Evolutionary conservation across 2,888 invertebrate species (phyloP), one percentile per base, ranked within the genome.

Genomic region (Lampropteryx suffumata): DNA sequence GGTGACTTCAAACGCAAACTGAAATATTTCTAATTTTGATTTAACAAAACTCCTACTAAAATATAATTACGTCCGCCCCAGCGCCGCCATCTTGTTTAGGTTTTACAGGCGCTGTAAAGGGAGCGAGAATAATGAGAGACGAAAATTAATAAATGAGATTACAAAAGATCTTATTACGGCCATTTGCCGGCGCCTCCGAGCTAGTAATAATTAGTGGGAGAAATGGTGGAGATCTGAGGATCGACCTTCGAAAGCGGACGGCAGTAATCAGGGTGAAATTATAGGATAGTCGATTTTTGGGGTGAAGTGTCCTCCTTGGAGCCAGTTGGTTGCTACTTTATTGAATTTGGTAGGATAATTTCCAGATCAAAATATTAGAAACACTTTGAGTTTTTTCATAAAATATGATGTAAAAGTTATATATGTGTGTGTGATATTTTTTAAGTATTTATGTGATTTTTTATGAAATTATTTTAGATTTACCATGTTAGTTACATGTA

Each of bases 131-230:
- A 67, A 73, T 69, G 71, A 64, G 79, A 81, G 64, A 60, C 63
- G 67, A 73, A 71, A 68, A 71, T 73, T 73, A 68, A 73, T 70
- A 72, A 73, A 73, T 68, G 63, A 65, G 62, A 69, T 83, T 79
- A 82, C 80, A 82, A 83, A 83, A 81, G 82, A 83, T 81, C 80
- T 82, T 81, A 82, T 82, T 82, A 79, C 79, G 69, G 59, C 76
- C 76, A 78, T 82, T 82, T 79, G 75, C 78, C 74, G 76, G 69
- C 71, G 76, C 70, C 71, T 71, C 68, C 58, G 71, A 61, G 61
- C 69, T 69, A 71, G 73, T 68, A 81, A 82, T 83, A 84, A 84
- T 84, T 82, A 82, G 77, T 71, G 67, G 48, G 53, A 73, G 76
- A 73, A 80, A 79, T 72, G 71, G 73, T 55, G 62, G 66, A 62